These are phyloP conservation scores for Cephus runcator DNA, from an alignment of 2,888 invertebrate genomes.

Conservation along the genomic window DNA sequence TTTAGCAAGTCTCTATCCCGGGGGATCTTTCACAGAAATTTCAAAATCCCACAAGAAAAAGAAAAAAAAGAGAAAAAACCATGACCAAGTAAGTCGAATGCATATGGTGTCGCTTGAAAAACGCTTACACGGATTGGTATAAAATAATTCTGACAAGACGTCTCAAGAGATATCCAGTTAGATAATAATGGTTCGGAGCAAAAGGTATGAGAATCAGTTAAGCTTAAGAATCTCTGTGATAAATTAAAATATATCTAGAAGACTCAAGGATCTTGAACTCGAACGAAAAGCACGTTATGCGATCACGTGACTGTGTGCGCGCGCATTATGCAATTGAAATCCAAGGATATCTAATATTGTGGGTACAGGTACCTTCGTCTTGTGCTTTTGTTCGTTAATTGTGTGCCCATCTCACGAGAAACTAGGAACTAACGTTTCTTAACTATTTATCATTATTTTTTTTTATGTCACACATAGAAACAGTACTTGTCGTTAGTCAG, in stretches of 20 bases:
- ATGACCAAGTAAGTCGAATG: neutral
- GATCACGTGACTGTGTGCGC: neutral
- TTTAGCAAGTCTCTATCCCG: neutral
- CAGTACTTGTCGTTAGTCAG: neutral
- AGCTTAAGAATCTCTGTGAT: neutral
- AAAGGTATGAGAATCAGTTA: neutral
- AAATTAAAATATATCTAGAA: neutral
- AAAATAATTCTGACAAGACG: neutral
- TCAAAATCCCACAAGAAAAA: neutral
- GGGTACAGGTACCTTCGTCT: conserved; percentile 46
- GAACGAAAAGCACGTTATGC: neutral
- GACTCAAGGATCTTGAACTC: neutral
- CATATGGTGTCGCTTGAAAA: neutral
- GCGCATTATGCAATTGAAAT: neutral
- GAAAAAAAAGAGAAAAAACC: too few species aligned
- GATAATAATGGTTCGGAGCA: neutral
- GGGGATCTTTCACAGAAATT: neutral
- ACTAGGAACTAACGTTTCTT: conserved; percentile 50
- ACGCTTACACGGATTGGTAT: neutral
- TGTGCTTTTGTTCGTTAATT: conserved; percentile 44
- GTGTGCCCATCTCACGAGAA: conserved; percentile 46
- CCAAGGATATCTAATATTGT: neutral
- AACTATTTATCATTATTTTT: conserved; percentile 31
- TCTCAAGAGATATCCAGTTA: neutral
- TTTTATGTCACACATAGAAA: conserved; percentile 7